Conservation (phyloP, 2,888 invertebrate species). For the Creontiades dilutus region DNA sequence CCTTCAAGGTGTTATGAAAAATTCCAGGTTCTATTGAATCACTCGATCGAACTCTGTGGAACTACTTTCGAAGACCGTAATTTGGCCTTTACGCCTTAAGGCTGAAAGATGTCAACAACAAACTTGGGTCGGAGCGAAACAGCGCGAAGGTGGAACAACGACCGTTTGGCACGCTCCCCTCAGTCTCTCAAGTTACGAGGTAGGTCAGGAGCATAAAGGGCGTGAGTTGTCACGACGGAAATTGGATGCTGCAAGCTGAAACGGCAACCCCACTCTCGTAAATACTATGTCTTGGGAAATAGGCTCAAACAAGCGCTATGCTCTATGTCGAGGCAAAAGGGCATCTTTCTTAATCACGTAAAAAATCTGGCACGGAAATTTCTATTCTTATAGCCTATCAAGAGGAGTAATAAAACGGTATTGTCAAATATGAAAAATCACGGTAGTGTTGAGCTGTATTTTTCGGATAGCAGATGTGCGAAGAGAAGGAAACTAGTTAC, state of each 20-base stretch:
- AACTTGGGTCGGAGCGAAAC: not conserved
- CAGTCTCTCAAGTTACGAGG: conserved; percentile 9
- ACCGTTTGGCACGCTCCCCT: conserved; percentile 6
- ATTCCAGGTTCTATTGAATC: too few species aligned
- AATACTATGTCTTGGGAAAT: not conserved
- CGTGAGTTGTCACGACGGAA: conserved; percentile 22
- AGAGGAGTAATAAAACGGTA: too few species aligned
- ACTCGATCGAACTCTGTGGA: not conserved
- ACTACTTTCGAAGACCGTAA: conserved; percentile 14
- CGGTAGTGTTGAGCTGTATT: too few species aligned
- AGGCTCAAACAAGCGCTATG: not conserved
- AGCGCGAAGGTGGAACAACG: not conserved
- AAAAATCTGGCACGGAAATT: too few species aligned
- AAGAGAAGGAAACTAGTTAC: too few species aligned
- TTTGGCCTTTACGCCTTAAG: not conserved
- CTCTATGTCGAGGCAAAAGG: not conserved
- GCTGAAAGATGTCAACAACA: conserved; percentile 11
- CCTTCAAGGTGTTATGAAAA: too few species aligned
- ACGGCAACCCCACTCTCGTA: conserved; percentile 1
- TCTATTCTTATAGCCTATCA: too few species aligned
- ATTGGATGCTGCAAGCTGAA: conserved; percentile 30
- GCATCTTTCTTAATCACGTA: not conserved
- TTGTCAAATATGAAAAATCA: too few species aligned
- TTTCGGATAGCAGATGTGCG: too few species aligned
- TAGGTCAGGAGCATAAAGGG: conserved; percentile 32